Percentiles rank a stretch among this genome's conserved stretches.
Evolutionary conservation across 2,113 vertebrate species (phyloP).

Genomic region (Lasiurus borealis): DNA sequence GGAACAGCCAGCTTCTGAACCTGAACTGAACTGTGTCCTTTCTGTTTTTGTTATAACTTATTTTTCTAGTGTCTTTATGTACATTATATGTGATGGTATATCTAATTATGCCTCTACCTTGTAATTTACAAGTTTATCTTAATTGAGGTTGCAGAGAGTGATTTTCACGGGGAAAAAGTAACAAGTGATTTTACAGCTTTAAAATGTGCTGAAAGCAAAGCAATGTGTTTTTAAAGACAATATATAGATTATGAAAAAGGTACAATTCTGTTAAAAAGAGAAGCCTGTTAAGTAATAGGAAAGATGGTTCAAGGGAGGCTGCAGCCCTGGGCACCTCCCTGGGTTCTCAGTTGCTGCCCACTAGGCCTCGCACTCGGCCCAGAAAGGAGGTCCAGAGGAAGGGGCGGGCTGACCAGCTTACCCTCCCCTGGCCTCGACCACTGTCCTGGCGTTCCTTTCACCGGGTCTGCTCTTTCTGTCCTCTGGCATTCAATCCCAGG

Average conservation of each 20-base stretch:
- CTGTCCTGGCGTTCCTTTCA: rapidly evolving
- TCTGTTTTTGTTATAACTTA: background rate
- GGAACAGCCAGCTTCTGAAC: background rate
- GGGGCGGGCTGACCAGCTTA: rapidly evolving
- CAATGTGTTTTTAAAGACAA: background rate
- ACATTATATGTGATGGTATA: background rate
- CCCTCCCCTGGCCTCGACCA: background rate
- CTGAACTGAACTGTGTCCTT: background rate
- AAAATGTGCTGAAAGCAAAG: background rate
- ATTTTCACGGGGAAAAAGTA: background rate
- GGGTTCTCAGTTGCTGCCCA: rapidly evolving
- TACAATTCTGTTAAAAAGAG: background rate
- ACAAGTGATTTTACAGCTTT: background rate
- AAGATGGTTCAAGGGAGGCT: rapidly evolving
- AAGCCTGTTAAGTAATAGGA: background rate
- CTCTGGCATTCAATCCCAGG: background rate
- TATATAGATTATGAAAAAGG: background rate
- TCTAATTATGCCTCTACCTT: background rate
- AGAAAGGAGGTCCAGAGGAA: rapidly evolving
- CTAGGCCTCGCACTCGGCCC: rapidly evolving
- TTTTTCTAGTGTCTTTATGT: background rate
- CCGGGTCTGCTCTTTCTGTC: background rate
- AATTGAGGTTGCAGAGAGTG: background rate
- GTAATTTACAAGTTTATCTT: background rate
- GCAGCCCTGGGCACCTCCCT: rapidly evolving